Evolutionary conservation across 37 sponge, comb jelly and placozoan species (phyloP).

Genomic region (Beroe ovata): DNA sequence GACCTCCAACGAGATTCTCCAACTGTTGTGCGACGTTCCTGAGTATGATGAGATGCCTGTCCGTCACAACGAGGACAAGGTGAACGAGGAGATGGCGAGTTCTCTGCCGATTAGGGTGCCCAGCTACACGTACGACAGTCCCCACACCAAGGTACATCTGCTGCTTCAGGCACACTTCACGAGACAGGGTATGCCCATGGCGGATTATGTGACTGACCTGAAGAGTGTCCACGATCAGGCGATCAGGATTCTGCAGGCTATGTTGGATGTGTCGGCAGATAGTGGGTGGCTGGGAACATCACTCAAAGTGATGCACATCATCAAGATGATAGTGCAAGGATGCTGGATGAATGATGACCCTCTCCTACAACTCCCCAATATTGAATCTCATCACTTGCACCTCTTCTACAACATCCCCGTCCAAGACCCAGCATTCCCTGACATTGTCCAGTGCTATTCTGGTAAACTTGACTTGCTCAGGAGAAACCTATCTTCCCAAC

Average conservation of each 20-base stretch:
- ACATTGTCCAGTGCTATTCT: background rate
- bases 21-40: conserved; percentile 78
- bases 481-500: background rate
- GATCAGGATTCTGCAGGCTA: conserved; percentile 90
- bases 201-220: conserved; percentile 94
- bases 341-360: conserved; percentile 80
- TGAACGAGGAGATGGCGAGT: conserved; percentile 82
- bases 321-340: conserved; percentile 95
- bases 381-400: conserved; percentile 69
- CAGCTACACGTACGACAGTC: conserved; percentile 78
- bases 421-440: conserved; percentile 2
- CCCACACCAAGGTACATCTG: conserved; percentile 93
- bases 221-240: conserved; percentile 96
- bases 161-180: conserved; percentile 94
- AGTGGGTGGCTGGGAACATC: conserved; percentile 88
- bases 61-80: conserved; percentile 91
- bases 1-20: conserved; percentile 77
- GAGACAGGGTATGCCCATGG: conserved; percentile 78
- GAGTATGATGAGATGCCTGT: conserved; percentile 97
- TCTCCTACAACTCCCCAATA: conserved; percentile 83
- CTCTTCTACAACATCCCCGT: conserved; percentile 5
- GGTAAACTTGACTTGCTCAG: background rate
- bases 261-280: conserved; percentile 88
- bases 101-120: conserved; percentile 77
- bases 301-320: conserved; percentile 73